These are phyloP conservation scores for Ypsolopha scabrella DNA, from an alignment of 2,888 invertebrate species.

Conservation along the genomic window DNA sequence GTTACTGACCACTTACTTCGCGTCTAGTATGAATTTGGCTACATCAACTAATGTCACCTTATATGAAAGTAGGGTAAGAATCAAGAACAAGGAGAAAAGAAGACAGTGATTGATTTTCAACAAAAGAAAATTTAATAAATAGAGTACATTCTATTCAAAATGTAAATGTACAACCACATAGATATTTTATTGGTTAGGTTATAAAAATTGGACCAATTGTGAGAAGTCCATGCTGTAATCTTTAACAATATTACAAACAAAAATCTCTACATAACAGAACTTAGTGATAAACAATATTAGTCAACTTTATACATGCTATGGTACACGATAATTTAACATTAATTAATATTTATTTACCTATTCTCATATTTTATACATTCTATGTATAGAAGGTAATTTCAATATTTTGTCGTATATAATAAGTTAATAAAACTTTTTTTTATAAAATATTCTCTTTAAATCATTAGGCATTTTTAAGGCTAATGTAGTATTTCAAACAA, in stretches of 20 bases:
- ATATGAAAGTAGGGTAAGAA: neutral
- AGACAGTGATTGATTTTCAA: constrained; percentile 26
- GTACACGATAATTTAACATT: constrained; percentile 66
- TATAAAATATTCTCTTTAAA: constrained; percentile 66
- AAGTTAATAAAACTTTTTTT: constrained; percentile 63
- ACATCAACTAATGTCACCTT: no score
- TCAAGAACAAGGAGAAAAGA: constrained; percentile 12
- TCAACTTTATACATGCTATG: constrained; percentile 69
- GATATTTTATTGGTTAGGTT: constrained; percentile 70
- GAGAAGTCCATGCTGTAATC: constrained; percentile 59
- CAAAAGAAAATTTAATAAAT: constrained; percentile 61
- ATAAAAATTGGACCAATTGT: constrained; percentile 68
- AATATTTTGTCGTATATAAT: constrained; percentile 48
- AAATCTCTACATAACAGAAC: constrained; percentile 71
- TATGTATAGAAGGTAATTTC: constrained; percentile 66
- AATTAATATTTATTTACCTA: constrained; percentile 46
- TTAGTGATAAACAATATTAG: constrained; percentile 54
- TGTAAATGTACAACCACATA: constrained; percentile 71
- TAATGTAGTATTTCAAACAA: constrained; percentile 65
- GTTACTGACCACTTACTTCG: no score
- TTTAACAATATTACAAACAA: constrained; percentile 69
- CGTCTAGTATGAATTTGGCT: no score
- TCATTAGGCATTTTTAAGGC: constrained; percentile 66
- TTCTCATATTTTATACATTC: constrained; percentile 60
- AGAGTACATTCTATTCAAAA: constrained; percentile 66